Conservation (phyloP, 2,888 invertebrate genomes). For the Schizotus pectinicornis region DNA sequence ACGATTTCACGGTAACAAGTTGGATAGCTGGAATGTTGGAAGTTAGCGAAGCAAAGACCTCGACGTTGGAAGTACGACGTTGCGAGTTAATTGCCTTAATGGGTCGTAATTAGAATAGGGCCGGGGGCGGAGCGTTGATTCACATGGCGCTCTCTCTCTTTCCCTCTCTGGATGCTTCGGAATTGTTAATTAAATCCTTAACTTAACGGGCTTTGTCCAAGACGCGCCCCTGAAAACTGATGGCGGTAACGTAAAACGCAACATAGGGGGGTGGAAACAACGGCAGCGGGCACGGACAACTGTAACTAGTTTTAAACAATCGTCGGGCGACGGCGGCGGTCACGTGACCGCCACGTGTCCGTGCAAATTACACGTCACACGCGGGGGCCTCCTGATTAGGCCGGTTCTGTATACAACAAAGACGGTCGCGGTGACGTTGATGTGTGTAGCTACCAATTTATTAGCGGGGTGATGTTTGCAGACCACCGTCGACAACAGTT, state of each 20-base stretch:
- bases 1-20: slow-evolving; percentile 28
- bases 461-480: slow-evolving; percentile 49
- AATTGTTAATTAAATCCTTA: slow-evolving; percentile 51
- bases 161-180: slow-evolving; percentile 38
- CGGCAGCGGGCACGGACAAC: slow-evolving; percentile 43
- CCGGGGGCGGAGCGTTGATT: slow-evolving; percentile 42
- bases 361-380: slow-evolving; percentile 56
- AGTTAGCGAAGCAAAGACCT: slow-evolving; percentile 24
- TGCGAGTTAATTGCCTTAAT: slow-evolving; percentile 55
- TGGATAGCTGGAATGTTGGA: slow-evolving; percentile 30
- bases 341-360: slow-evolving; percentile 56
- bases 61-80: slow-evolving; percentile 29
- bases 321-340: slow-evolving; percentile 41
- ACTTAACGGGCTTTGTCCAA: slow-evolving; percentile 33
- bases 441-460: slow-evolving; percentile 60
- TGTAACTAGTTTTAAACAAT: slow-evolving; percentile 50
- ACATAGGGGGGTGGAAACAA: too few species aligned
- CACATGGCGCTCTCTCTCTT: slow-evolving; percentile 34
- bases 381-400: slow-evolving; percentile 51
- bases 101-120: slow-evolving; percentile 51
- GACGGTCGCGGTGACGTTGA: slow-evolving; percentile 57
- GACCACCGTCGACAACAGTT: slow-evolving; percentile 46
- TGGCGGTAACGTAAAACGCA: too few species aligned
- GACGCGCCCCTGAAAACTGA: background rate
- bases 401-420: slow-evolving; percentile 49